Evolutionary conservation across 2,888 invertebrate genomes (phyloP), one percentile per base, ranked within the genome.

Genomic region (Timema cristinae): DNA sequence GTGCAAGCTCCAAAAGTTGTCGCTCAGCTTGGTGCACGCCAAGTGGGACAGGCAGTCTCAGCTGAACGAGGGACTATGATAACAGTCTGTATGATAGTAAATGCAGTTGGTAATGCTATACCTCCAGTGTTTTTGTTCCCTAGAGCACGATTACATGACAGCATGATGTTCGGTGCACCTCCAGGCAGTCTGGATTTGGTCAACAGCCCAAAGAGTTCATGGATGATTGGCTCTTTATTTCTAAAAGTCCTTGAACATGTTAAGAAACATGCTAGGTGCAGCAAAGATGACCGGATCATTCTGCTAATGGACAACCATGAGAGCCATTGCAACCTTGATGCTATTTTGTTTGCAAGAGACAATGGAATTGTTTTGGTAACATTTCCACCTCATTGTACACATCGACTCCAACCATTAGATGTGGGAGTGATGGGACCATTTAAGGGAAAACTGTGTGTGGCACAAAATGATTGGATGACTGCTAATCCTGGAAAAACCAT

Each of bases 121-220:
- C 63, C 47, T 11, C 32, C 63, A 9, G 32, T 15, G 7, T 7
- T 32, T 9, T 16, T 63, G 13, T 63, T 63, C 48, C 47, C 47
- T 47, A 16, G 63, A 47, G 47, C 48, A 47, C 9, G n/a, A 32
- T 32, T 63, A 32, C 15, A 13, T 13, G 9, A 63, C 11, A 13
- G 9, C 7, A 51, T 68, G 32, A 51, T 51, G 11, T 7, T 9
- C 10, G 47, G 56, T 56, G 69, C 48, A 13, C 68, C 68, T 47
- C 59, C 68, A 9, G 56, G 68, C 13, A 47, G 54, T 16, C 54
- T 56, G 13, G 69, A 47, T 48, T 48, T 15, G 54, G 69, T 49
- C 10, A 9, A 69, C n/a, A 47, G 32, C 32, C 32, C 32, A 32
- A 32, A 54, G 16, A 69, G 69, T 69, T 32, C 47, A 5, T 63